Evolutionary conservation across 2,888 invertebrate genomes (phyloP).

Genomic region (Odontocolon sp.): DNA sequence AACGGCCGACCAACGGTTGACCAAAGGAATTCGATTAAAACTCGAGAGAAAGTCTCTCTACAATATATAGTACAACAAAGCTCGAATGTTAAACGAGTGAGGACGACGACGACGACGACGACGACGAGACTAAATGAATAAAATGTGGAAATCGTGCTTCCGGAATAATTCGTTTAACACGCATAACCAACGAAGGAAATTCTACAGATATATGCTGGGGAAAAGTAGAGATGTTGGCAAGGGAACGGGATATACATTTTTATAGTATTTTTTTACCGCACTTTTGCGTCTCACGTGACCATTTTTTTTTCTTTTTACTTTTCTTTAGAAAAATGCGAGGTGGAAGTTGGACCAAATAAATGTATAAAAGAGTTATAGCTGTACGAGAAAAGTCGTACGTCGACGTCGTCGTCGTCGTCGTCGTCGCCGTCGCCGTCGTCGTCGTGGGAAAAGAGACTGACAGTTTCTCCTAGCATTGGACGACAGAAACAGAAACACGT

Average conservation of each 20-base stretch:
- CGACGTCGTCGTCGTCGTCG: too few relatives aligned
- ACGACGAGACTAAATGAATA: constrained; percentile 29
- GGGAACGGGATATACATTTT: not conserved
- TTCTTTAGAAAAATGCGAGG: not conserved
- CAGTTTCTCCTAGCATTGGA: constrained; percentile 18
- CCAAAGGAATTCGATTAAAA: constrained; percentile 42
- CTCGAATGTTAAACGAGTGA: too few relatives aligned
- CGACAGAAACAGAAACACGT: constrained; percentile 13
- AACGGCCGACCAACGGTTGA: constrained; percentile 11
- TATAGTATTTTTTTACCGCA: not conserved
- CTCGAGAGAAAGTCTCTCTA: too few relatives aligned
- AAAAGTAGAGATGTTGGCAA: not conserved
- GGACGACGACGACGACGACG: too few relatives aligned
- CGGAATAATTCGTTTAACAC: not conserved
- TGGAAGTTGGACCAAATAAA: not conserved
- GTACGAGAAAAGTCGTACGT: not conserved
- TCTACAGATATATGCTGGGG: too few relatives aligned
- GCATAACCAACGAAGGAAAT: not conserved
- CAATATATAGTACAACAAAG: too few relatives aligned
- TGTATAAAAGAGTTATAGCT: constrained; percentile 20
- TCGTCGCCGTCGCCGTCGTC: too few relatives aligned
- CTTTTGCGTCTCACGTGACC: not conserved
- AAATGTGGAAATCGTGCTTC: not conserved
- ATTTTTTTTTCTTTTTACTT: not conserved
- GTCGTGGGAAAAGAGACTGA: constrained; percentile 20